Evolutionary conservation across 2,797 vertebrate species (phyloP).

Genomic region (Xiphophorus birchmanni): DNA sequence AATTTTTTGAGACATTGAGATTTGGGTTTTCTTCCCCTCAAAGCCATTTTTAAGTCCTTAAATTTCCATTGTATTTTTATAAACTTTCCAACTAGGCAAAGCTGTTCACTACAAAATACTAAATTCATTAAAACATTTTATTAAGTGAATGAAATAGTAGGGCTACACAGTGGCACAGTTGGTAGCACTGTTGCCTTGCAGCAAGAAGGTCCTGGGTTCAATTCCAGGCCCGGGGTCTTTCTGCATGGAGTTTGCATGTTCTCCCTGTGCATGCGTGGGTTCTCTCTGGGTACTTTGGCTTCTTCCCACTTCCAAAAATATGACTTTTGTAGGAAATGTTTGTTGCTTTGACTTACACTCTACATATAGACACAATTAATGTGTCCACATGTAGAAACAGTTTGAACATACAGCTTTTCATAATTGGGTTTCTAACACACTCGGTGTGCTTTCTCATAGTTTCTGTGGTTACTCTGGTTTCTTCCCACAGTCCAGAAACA

Average conservation of each 20-base stretch:
- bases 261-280: too few relatives aligned
- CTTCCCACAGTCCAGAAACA: conserved; percentile 1
- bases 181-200: too few relatives aligned
- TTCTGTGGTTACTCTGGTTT: not conserved
- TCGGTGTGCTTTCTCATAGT: not conserved
- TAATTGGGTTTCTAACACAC: not conserved
- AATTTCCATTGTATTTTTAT: not conserved
- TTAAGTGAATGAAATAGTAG: not conserved
- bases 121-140: not conserved
- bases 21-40: too few relatives aligned
- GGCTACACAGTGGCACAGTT: too few relatives aligned
- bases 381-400: not conserved
- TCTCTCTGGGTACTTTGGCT: too few relatives aligned
- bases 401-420: not conserved
- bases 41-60: not conserved
- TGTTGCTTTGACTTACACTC: not conserved
- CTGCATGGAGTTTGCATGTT: too few relatives aligned
- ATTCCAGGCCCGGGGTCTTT: too few relatives aligned
- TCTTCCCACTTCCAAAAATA: too few relatives aligned
- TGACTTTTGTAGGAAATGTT: not conserved
- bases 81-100: not conserved
- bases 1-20: too few relatives aligned
- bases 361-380: not conserved
- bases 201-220: too few relatives aligned
- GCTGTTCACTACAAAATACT: not conserved